A percentile compares a stretch with the other conserved stretches of the same genome.
phyloP scores from a whole-genome alignment of 1,140 invertebrate species.

The Eueides isabella region DNA sequence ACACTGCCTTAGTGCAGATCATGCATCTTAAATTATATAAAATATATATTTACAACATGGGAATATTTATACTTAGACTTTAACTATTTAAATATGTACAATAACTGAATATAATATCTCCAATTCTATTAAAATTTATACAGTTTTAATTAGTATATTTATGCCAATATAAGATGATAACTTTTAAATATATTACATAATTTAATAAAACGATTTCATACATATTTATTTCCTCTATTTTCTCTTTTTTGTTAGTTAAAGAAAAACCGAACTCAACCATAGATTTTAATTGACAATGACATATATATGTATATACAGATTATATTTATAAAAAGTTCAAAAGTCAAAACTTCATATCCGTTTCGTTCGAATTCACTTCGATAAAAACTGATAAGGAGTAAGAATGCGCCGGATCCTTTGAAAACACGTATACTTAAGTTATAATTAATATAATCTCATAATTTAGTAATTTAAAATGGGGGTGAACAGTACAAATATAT shows the following conservation, averaged over 20 bases:
- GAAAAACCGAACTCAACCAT: neutral
- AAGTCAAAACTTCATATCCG: slow-evolving; percentile 26
- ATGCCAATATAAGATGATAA: too few relatives aligned
- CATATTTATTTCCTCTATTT: too few relatives aligned
- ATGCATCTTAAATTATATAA: slow-evolving; percentile 5
- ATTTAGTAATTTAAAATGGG: slow-evolving; percentile 48
- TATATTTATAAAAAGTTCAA: neutral
- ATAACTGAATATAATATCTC: neutral
- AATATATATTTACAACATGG: neutral
- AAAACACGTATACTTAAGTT: slow-evolving; percentile 8
- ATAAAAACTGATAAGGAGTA: slow-evolving; percentile 41
- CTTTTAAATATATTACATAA: too few relatives aligned
- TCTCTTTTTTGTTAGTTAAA: too few relatives aligned
- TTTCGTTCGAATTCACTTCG: slow-evolving; percentile 36
- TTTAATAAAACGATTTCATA: too few relatives aligned
- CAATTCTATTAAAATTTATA: too few relatives aligned
- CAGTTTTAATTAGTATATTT: too few relatives aligned
- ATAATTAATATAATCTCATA: slow-evolving; percentile 9
- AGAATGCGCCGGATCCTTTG: slow-evolving; percentile 29
- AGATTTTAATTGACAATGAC: neutral
- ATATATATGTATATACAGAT: neutral
- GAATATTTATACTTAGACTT: neutral
- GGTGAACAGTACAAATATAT: slow-evolving; percentile 54
- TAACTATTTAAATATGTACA: neutral
- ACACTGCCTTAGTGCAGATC: neutral